Conservation (phyloP, 2,888 invertebrate species). For the Sialis fuliginosa region DNA sequence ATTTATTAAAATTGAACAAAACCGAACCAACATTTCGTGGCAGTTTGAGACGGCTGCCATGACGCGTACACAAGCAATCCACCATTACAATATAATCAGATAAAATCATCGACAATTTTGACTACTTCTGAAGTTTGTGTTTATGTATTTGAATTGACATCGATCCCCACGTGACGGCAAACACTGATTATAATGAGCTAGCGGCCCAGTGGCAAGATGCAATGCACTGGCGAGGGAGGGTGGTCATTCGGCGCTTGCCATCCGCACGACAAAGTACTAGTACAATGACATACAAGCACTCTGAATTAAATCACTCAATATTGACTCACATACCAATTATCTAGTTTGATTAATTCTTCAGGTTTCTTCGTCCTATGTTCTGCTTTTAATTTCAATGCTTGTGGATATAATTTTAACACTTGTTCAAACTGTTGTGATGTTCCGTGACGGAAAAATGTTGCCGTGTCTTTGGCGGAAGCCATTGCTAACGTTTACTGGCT, state of each 20-base stretch:
- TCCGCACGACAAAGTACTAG: slow-evolving; percentile 15
- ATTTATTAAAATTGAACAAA: too few species aligned
- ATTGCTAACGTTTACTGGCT: slow-evolving; percentile 39
- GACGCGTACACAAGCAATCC: slow-evolving; percentile 6
- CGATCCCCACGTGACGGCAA: slow-evolving; percentile 49
- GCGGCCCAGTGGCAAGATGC: slow-evolving; percentile 35
- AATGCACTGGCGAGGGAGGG: slow-evolving; percentile 47
- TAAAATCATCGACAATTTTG: slow-evolving; percentile 6
- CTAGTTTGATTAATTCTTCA: slow-evolving; percentile 85
- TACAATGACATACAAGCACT: slow-evolving; percentile 20
- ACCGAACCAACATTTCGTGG: too few species aligned
- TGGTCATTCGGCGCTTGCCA: slow-evolving; percentile 27
- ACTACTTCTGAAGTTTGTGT: slow-evolving; percentile 19
- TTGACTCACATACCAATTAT: slow-evolving; percentile 69
- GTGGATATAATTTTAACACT: slow-evolving; percentile 79
- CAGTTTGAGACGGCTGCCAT: slow-evolving; percentile 5
- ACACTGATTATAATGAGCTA: slow-evolving; percentile 46
- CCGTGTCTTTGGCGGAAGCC: slow-evolving; percentile 78
- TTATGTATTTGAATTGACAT: slow-evolving; percentile 41
- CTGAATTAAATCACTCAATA: slow-evolving; percentile 7
- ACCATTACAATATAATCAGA: slow-evolving; percentile 6
- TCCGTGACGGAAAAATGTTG: slow-evolving; percentile 85
- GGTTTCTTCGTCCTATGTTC: slow-evolving; percentile 83
- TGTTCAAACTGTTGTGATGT: slow-evolving; percentile 72
- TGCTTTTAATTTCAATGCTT: slow-evolving; percentile 79